Conservation (phyloP, 1,140 invertebrate species). For the Pomacea maculata region DNA sequence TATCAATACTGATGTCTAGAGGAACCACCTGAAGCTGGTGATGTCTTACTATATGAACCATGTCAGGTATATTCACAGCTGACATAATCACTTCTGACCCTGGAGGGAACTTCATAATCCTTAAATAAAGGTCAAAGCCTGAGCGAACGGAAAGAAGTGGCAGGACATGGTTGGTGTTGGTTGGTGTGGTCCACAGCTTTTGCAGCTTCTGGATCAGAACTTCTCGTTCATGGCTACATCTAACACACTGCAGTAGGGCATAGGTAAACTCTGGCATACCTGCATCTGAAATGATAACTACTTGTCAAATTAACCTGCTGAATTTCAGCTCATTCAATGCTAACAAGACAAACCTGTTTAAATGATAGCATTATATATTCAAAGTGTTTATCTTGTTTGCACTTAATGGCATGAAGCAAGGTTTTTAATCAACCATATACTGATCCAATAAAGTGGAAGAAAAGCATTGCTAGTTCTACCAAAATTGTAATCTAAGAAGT, state of each 20-base stretch:
- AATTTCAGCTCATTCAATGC: no score
- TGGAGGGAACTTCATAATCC: conserved; percentile 55
- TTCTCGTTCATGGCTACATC: conserved; percentile 23
- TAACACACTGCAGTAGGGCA: conserved; percentile 1
- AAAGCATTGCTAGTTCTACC: no score
- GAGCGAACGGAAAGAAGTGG: conserved; percentile 62
- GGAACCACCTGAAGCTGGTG: conserved; percentile 61
- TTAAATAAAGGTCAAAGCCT: conserved; percentile 62
- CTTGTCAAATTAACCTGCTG: no score
- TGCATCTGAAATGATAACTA: conserved; percentile 8
- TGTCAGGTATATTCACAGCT: conserved; percentile 65
- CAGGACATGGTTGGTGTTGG: conserved; percentile 54
- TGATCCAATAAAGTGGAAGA: no score
- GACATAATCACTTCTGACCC: conserved; percentile 66
- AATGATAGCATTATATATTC: no score
- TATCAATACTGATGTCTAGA: conserved; percentile 61
- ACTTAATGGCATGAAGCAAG: no score
- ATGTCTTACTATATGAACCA: conserved; percentile 56
- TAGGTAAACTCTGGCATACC: conserved; percentile 1
- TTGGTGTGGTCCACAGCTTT: conserved; percentile 48
- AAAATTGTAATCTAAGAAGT: no score
- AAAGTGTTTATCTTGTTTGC: no score
- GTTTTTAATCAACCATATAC: no score
- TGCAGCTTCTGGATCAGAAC: conserved; percentile 42
- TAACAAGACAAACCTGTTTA: no score